Base-by-base conservation (phyloP, 2,888 invertebrate species). In the Gymnoscelis rufifasciata region DNA sequence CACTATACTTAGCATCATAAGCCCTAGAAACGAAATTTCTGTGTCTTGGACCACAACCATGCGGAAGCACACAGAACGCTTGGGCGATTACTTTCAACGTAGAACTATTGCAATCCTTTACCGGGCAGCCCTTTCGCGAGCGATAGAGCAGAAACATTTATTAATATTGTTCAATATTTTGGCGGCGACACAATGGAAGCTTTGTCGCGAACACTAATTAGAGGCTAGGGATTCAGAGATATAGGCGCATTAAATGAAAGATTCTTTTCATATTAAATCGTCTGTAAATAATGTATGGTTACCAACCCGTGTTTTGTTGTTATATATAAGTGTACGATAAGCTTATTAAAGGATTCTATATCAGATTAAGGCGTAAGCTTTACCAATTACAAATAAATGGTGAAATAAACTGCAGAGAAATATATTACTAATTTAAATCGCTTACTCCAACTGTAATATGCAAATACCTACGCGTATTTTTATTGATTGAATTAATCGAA, bases 141-240 rank as follows among this genome's bases (percentile, higher is more conserved):
- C 75, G 80, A 68, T 62, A 80, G 78, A 72, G 71, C 79, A 76
- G 71, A 76, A 81, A 74, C 66, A 63, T 71, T 69, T 74, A 74
- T 72, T 74, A 77, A 84, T 78, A 78, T 75, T 78, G 69, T 72
- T 68, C 73, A 80, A 84, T 84, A 80, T 84, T 84, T 78, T 81
- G 77, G 67, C 66, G 71, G 68, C 62, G 54, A 52, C 51, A 69
- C 69, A 76, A 75, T 76, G 64, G 67, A 47, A 31, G 51, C 56
- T 64, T 64, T 71, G 54, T 62, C 43, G 51, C 43, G 53, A 54
- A 47, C 60, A 57, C 56, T 65, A 66, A 71, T 70, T 68, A 66
- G 33, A 41, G 49, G 39, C 45, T 46, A 30, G 38, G 58, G 46
- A 59, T 43, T 38, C 29, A 43, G 43, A 37, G 44, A 37, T 48